phyloP scores from a whole-genome alignment of 2,113 vertebrate genomes.

The Hypocryptadius cinnamomeus region DNA sequence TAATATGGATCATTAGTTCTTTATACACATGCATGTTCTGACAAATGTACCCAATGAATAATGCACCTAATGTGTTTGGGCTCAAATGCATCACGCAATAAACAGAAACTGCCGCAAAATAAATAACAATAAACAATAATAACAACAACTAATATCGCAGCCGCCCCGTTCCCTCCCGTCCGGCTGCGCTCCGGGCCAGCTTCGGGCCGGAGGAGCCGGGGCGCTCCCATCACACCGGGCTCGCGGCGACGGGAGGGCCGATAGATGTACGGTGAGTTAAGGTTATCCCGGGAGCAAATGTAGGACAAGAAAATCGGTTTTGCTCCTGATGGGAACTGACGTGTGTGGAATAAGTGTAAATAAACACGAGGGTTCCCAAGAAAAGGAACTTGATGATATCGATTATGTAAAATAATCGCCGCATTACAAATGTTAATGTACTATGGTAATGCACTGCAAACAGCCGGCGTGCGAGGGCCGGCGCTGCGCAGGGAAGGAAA shows the following conservation, averaged over 20 bases:
- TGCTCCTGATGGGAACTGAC: slow-evolving; percentile 72
- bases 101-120: slow-evolving; percentile 77
- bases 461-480: background rate
- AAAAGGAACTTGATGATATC: slow-evolving; percentile 75
- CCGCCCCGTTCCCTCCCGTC: background rate
- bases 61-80: slow-evolving; percentile 84
- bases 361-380: slow-evolving; percentile 63
- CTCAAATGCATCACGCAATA: slow-evolving; percentile 87
- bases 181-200: background rate
- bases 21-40: slow-evolving; percentile 88
- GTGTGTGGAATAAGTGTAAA: slow-evolving; percentile 72
- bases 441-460: slow-evolving; percentile 57
- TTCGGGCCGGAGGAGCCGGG: background rate
- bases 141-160: background rate
- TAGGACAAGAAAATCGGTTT: slow-evolving; percentile 69
- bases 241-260: background rate
- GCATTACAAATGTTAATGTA: slow-evolving; percentile 70
- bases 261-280: slow-evolving; percentile 63
- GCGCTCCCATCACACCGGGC: background rate
- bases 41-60: slow-evolving; percentile 92
- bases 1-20: slow-evolving; percentile 95
- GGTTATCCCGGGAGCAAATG: slow-evolving; percentile 62
- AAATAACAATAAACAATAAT: slow-evolving; percentile 65
- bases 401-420: slow-evolving; percentile 75
- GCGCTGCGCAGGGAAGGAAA: background rate